Percentiles rank a stretch among this genome's conserved stretches.
Conservation (phyloP, 2,888 invertebrate genomes). For the Bellardia bayeri region DNA sequence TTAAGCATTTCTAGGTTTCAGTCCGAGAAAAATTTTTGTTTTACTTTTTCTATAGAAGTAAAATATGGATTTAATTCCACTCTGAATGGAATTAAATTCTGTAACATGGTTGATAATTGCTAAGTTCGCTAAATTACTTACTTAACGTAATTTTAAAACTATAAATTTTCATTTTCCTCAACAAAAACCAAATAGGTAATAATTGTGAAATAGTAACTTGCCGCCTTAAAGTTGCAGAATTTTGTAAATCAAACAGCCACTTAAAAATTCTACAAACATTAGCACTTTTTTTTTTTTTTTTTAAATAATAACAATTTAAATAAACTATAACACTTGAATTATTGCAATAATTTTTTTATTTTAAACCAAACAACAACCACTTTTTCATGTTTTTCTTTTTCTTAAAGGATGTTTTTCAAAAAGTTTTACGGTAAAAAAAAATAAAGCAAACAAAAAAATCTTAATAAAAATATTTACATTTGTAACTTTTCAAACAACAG, state of each 20-base stretch:
- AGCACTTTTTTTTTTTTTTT: slow-evolving; percentile 37
- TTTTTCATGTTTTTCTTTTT: not conserved
- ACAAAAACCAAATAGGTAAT: not conserved
- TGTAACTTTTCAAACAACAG: slow-evolving; percentile 27
- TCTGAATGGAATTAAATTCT: no score
- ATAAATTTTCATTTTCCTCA: not conserved
- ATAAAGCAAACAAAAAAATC: not conserved
- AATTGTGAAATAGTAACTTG: slow-evolving; percentile 15
- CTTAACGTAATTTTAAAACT: not conserved
- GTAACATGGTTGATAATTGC: no score
- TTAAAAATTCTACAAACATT: not conserved
- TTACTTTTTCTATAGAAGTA: no score
- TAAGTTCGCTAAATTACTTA: no score
- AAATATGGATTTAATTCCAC: no score
- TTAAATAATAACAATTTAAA: not conserved
- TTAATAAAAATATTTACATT: slow-evolving; percentile 41
- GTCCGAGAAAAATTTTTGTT: no score
- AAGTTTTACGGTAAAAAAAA: not conserved
- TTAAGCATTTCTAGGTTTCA: no score
- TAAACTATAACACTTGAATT: not conserved
- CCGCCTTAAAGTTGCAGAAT: slow-evolving; percentile 29
- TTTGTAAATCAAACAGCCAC: slow-evolving; percentile 8
- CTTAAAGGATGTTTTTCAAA: slow-evolving; percentile 10
- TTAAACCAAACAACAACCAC: slow-evolving; percentile 32
- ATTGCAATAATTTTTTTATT: not conserved